These are phyloP conservation scores for Horisme vitalbata DNA, from an alignment of 2,888 invertebrate genomes.

Conservation along the genomic window DNA sequence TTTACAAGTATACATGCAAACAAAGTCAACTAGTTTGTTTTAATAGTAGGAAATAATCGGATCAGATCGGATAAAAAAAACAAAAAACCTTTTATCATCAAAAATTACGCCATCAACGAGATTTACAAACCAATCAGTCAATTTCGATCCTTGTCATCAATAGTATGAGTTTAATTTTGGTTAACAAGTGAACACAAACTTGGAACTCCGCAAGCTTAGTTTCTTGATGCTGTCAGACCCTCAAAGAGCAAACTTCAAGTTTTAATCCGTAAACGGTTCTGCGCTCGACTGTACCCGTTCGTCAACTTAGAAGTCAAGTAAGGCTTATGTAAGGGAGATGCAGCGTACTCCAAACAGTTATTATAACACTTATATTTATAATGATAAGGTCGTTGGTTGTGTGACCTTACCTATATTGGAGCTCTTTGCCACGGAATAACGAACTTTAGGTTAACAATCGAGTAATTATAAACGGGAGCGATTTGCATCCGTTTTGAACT, in stretches of 20 bases:
- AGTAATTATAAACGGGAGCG: constrained; percentile 24
- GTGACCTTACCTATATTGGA: too few species aligned
- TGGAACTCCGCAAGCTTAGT: constrained; percentile 28
- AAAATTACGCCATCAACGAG: constrained; percentile 10
- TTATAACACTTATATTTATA: constrained; percentile 10
- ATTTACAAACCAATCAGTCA: constrained; percentile 32
- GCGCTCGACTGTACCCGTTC: constrained; percentile 56
- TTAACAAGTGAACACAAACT: constrained; percentile 16
- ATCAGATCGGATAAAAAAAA: too few species aligned
- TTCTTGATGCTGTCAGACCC: constrained; percentile 19
- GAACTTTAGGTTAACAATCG: constrained; percentile 20
- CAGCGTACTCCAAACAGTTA: constrained; percentile 9
- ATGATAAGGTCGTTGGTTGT: constrained; percentile 6
- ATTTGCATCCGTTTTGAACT: constrained; percentile 16
- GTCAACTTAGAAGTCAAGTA: constrained; percentile 73
- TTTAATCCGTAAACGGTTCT: constrained; percentile 31
- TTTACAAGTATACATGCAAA: too few species aligned
- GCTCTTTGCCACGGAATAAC: too few species aligned
- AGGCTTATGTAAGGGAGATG: constrained; percentile 58
- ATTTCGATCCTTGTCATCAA: constrained; percentile 31
- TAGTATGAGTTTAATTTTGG: constrained; percentile 30
- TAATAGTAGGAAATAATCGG: too few species aligned
- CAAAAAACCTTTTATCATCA: neutral
- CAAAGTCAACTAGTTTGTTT: too few species aligned
- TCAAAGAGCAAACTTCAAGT: constrained; percentile 22